phyloP scores from a whole-genome alignment of 2,113 vertebrate species.

The Archocentrus centrarchus region DNA sequence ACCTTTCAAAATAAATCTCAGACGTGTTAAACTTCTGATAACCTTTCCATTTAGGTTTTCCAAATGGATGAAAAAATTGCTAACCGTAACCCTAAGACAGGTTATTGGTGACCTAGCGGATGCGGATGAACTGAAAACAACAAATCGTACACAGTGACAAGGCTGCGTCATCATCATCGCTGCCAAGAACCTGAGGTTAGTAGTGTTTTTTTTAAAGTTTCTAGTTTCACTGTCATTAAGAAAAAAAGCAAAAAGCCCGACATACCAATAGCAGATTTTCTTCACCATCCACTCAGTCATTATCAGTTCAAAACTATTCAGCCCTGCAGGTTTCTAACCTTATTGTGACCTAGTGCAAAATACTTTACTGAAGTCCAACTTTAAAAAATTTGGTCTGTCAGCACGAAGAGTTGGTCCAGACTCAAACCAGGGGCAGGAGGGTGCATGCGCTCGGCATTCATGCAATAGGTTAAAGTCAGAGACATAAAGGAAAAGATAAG shows the following conservation, averaged over 20 bases:
- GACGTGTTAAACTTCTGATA: no score
- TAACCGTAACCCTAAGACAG: background rate
- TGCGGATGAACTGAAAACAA: constrained; percentile 44
- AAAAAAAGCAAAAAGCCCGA: background rate
- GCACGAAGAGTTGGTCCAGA: constrained; percentile 21
- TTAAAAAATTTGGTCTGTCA: constrained; percentile 47
- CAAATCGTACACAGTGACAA: background rate
- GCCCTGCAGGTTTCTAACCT: constrained; percentile 24
- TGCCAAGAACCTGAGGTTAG: constrained; percentile 22
- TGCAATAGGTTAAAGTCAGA: constrained; percentile 5
- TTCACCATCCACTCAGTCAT: constrained; percentile 1
- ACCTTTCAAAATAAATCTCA: background rate
- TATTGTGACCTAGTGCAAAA: constrained; percentile 18
- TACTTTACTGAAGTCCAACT: constrained; percentile 29
- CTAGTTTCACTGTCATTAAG: background rate
- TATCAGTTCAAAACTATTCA: constrained; percentile 19
- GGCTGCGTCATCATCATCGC: constrained; percentile 26
- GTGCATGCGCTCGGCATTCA: constrained; percentile 35
- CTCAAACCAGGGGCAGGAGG: constrained; percentile 20
- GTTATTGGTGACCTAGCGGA: background rate
- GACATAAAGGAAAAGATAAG: constrained; percentile 49
- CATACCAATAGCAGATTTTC: background rate
- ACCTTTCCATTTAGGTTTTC: background rate
- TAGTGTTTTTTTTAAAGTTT: constrained; percentile 20
- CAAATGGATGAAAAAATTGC: background rate